Evolutionary conservation across 64 coral and sea anemone genomes (phyloP), one percentile per base, ranked within the genome.

Genomic region (Actinia equina): DNA sequence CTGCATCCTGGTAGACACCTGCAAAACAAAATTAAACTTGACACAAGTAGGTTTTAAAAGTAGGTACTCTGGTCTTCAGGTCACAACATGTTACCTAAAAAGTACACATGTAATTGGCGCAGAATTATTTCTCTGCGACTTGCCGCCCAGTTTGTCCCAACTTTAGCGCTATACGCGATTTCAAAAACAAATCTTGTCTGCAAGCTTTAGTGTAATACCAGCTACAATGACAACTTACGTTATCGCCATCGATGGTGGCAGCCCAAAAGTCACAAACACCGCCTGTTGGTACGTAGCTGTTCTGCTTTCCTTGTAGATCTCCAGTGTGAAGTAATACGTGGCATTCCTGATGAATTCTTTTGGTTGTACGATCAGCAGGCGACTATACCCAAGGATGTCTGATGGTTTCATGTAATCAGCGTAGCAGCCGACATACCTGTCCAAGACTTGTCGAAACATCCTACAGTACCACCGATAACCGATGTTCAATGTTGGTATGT

Each of bases 391-490:
- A 82, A 80, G 56, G 42, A 52, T 41, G 11, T 54, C 59, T 41
- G 60, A 85, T 27, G 74, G 43, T n/a, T 17, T 82, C 22, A 20
- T 53, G 43, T 63, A n/a, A 14, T 81, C 17, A 5, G 63, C 59
- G 27, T 82, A 87, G 60, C 90, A 92, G 12, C 86, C 84, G 8
- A 86, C 85, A 44, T 82, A 86, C 15, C 23, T 11, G 5, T 61
- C 71, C 54, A 22, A 11, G 7, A 60, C 25, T 59, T 59, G 17
- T 49, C 43, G 83, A 41, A 74, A 17, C 18, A 42, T 92, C 44
- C 18, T 87, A 60, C 90, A 92, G 42, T 82, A 92, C 90, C 90
- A 92, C 5, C 80, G 43, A 23, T 65, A 92, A 27, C 51, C 49
- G 41, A 92, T 67, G 18, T 82, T 45, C 55, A 20, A 22, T 23